Evolutionary conservation across 1,140 invertebrate genomes (phyloP), one percentile per base, ranked within the genome.

Genomic region (Homalodisca vitripennis): DNA sequence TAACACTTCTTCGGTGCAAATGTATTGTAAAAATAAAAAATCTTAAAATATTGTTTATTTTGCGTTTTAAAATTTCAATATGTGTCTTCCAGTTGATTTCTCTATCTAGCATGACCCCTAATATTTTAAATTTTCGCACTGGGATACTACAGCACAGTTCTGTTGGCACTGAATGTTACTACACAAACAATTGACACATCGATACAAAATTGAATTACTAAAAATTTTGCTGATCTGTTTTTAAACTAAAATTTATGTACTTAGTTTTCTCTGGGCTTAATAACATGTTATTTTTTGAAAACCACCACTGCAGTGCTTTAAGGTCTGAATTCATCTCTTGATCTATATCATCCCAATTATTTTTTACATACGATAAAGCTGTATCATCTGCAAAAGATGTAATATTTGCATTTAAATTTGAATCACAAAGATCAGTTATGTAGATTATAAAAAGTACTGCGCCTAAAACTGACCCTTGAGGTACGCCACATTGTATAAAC

Each of bases 181-280:
- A 62, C 57, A 29, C 29, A 31, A 31, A 31, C 20, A 62, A 29
- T 30, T 31, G 3, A 62, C 6, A 31, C 57, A 62, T 62, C 3
- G 14, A 31, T 27, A 62, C 22, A 27, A 10, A 27, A 62, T 62
- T 62, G 6, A 10, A 27, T 30, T 62, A 24, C 22, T 14, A 62
- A 62, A 62, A 55, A 41, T n/a, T 41, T 41, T 31, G 20, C 24
- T 13, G 22, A 24, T 62, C 22, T 62, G 26, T 31, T 31, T 62
- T 30, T 27, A 10, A 62, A 62, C 20, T 10, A 12, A 62, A 62
- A 62, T 27, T 62, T 10, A 62, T 62, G 22, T 62, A 62, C 29
- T 62, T 62, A 29, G 57, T 62, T 62, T 62, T 62, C 29, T 62
- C 57, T 62, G 57, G 57, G 29, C 57, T 62, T 62, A 62, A 62